A percentile compares a stretch with the other conserved stretches of the same genome.
Conservation (phyloP, 1,140 invertebrate genomes). For the Acarapis woodi region DNA sequence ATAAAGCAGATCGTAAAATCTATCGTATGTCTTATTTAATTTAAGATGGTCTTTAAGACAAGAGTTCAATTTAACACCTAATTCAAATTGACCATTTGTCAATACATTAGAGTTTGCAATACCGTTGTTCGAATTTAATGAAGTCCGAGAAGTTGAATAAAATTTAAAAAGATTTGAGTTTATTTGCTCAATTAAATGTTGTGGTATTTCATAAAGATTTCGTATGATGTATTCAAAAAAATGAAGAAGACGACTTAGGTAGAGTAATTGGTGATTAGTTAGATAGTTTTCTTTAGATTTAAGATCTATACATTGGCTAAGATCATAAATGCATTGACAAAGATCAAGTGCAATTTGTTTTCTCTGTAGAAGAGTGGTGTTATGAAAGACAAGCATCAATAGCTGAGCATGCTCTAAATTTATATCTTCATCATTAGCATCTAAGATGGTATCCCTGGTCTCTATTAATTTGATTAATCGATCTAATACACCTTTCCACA, state of each 20-base stretch:
- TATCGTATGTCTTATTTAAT: no score
- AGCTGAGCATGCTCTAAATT: slow-evolving; percentile 87
- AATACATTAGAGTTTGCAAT: no score
- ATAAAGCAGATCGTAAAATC: no score
- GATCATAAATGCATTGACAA: slow-evolving; percentile 17
- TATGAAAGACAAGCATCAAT: slow-evolving; percentile 72
- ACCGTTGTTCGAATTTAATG: no score
- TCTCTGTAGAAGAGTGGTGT: slow-evolving; percentile 77
- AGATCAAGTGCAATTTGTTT: slow-evolving; percentile 52
- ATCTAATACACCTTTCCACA: slow-evolving; percentile 61
- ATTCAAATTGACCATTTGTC: no score
- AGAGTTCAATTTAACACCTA: no score
- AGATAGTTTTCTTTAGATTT: slow-evolving; percentile 22
- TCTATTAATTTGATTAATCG: slow-evolving; percentile 50
- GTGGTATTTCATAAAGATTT: slow-evolving; percentile 51
- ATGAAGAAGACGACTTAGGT: slow-evolving; percentile 48
- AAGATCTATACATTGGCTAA: slow-evolving; percentile 8
- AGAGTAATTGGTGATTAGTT: slow-evolving; percentile 20
- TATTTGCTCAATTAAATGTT: slow-evolving; percentile 23
- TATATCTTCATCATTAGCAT: slow-evolving; percentile 30
- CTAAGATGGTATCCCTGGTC: slow-evolving; percentile 12
- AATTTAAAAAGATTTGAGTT: slow-evolving; percentile 5
- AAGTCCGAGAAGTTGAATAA: slow-evolving; percentile 2
- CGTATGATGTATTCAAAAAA: slow-evolving; percentile 85
- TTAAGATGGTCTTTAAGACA: no score